Evolutionary conservation across 2,888 invertebrate genomes (phyloP).

Genomic region (Ypsolopha scabrella): DNA sequence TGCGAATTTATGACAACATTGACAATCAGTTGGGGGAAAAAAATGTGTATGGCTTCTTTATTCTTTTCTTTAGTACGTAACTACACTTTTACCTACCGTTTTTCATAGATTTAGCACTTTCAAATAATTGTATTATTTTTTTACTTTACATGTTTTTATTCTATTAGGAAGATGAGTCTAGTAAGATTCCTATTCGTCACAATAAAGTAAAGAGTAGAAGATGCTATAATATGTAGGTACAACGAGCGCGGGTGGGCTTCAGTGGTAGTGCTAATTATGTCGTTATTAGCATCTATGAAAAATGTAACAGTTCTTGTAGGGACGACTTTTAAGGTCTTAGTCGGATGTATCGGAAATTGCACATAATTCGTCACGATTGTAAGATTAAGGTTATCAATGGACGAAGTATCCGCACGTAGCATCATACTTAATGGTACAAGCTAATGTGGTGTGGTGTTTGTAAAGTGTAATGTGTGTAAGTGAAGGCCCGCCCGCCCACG

Average conservation of each 20-base stretch:
- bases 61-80: no score
- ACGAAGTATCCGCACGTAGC: neutral
- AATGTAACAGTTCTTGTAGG: neutral
- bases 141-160: no score
- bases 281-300: neutral
- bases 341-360: neutral
- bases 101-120: no score
- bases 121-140: no score
- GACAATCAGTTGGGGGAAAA: no score
- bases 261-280: conserved; percentile 2
- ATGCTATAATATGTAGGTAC: conserved; percentile 3
- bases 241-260: conserved; percentile 11
- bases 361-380: neutral
- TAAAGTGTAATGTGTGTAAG: conserved; percentile 17
- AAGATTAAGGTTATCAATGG: neutral
- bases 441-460: conserved; percentile 7
- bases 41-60: no score
- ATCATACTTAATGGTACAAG: neutral
- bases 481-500: conserved; percentile 58
- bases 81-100: no score
- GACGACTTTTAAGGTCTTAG: neutral
- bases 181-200: neutral
- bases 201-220: no score
- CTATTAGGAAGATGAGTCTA: neutral
- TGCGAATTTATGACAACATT: no score